A percentile compares a stretch with the other conserved stretches of the same genome.
Evolutionary conservation across 2,888 invertebrate genomes (phyloP).

Genomic region (Therioaphis trifolii): DNA sequence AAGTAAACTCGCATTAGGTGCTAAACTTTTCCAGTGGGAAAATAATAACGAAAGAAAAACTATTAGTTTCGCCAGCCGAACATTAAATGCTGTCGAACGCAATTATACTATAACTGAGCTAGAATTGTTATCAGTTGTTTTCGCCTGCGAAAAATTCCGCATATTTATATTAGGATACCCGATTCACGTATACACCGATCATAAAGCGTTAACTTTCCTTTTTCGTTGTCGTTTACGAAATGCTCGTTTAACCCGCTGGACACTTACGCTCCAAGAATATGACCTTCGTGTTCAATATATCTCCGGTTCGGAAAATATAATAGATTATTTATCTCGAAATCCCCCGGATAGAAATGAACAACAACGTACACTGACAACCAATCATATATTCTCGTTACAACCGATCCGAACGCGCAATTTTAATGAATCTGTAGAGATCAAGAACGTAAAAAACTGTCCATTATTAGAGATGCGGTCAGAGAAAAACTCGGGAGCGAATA

Average conservation of each 20-base stretch:
- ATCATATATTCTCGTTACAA: too few species aligned
- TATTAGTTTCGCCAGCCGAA: constrained; percentile 5
- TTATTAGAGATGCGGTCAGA: too few species aligned
- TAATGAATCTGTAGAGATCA: too few species aligned
- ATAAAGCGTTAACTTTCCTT: constrained; percentile 11
- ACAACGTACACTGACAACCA: too few species aligned
- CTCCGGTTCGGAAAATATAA: constrained; percentile 11
- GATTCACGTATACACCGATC: constrained; percentile 6
- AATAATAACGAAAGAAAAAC: background rate
- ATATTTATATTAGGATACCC: constrained; percentile 30
- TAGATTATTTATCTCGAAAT: too few species aligned
- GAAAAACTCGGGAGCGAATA: too few species aligned
- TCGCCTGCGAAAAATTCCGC: constrained; percentile 39
- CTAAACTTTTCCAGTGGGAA: constrained; percentile 4
- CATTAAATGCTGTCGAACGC: constrained; percentile 7
- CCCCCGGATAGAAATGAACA: too few species aligned
- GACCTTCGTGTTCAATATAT: background rate
- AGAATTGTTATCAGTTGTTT: constrained; percentile 31
- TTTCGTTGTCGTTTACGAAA: background rate
- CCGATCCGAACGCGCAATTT: too few species aligned
- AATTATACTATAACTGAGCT: constrained; percentile 48
- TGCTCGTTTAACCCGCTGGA: constrained; percentile 3
- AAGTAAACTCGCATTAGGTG: constrained; percentile 1
- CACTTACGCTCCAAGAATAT: too few species aligned
- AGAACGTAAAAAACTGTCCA: too few species aligned